These are phyloP conservation scores for Lysiphlebus fabarum DNA, from an alignment of 1,140 invertebrate species.

Conservation along the genomic window DNA sequence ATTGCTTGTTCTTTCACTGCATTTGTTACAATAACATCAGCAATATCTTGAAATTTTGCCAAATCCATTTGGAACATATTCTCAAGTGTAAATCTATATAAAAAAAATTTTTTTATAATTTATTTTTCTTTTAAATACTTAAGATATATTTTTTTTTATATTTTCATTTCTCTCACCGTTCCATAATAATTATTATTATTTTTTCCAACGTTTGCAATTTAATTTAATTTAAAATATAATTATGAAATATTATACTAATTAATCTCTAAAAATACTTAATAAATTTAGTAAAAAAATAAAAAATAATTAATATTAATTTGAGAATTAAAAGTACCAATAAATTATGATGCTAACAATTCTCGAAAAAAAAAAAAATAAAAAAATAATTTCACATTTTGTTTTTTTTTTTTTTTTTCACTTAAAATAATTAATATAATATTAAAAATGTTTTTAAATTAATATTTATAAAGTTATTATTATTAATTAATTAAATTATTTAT, in stretches of 20 bases:
- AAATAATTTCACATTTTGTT: no score
- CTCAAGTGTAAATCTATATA: conserved; percentile 72
- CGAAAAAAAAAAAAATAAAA: not conserved
- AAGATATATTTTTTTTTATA: not conserved
- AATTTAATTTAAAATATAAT: conserved; percentile 1
- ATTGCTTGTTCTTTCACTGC: conserved; percentile 86
- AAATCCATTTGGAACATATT: conserved; percentile 91
- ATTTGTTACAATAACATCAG: conserved; percentile 78
- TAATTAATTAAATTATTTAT: not conserved
- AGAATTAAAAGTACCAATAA: conserved; percentile 7
- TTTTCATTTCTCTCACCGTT: conserved; percentile 37
- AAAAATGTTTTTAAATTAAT: not conserved
- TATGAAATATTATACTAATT: not conserved
- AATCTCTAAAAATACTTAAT: conserved; percentile 1
- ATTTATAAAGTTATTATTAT: not conserved
- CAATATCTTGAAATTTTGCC: conserved; percentile 78
- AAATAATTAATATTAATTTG: not conserved
- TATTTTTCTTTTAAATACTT: not conserved
- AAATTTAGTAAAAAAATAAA: conserved; percentile 8
- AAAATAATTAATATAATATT: not conserved
- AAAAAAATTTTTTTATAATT: not conserved
- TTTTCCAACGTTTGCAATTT: conserved; percentile 21
- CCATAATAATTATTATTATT: conserved; percentile 12
- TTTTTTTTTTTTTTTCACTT: no score
- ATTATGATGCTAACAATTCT: conserved; percentile 2